Base-by-base conservation (phyloP, 2,113 vertebrate species). In the Opisthocomus hoazin region DNA sequence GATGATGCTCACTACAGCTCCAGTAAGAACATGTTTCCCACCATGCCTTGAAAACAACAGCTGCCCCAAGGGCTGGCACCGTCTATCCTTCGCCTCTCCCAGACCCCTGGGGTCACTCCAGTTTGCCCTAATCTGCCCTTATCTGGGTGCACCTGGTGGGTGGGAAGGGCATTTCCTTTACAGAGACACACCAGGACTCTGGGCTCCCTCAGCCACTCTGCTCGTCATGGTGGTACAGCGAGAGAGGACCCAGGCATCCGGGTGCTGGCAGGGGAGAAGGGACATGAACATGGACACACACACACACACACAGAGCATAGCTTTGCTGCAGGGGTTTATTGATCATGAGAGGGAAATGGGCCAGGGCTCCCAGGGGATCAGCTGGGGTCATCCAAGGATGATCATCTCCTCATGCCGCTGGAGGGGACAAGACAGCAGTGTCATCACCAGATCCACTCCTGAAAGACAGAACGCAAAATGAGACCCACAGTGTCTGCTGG, bases 301-400 rank as follows among this genome's bases (percentile, higher is more conserved):
- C 5, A 45, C 19, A 30, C 10, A 23, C 20, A 16, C 0, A 1
- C 50, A 48, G 22, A 37, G 39, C 2, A 3, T 22, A 15, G n/a
- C n/a, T 76, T 57, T 86, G 84, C 51, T 76, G 51, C 15, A 76
- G 23, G 51, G 41, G 8, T 66, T 86, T 86, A 86, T 57, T 76
- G 51, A 57, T 86, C n/a, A 18, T n/a, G 9, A 26, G 17, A 46
- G 18, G 70, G 34, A 56, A 56, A 65, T 12, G 29, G 54, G 17
- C n/a, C 60, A 57, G 83, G 82, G 50, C 70, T 46, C 50, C 18
- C 18, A 43, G 50, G 70, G 60, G 29, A 34, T 34, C 27, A 34
- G 60, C 58, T 19, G 29, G 23, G n/a, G 29, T 39, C 15, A 15
- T 57, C 53, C 71, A 68, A 61, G 53, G 16, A 30, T 57, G 60